Evolutionary conservation across 1,140 invertebrate genomes (phyloP).

Genomic region (Steinernema feltiae): DNA sequence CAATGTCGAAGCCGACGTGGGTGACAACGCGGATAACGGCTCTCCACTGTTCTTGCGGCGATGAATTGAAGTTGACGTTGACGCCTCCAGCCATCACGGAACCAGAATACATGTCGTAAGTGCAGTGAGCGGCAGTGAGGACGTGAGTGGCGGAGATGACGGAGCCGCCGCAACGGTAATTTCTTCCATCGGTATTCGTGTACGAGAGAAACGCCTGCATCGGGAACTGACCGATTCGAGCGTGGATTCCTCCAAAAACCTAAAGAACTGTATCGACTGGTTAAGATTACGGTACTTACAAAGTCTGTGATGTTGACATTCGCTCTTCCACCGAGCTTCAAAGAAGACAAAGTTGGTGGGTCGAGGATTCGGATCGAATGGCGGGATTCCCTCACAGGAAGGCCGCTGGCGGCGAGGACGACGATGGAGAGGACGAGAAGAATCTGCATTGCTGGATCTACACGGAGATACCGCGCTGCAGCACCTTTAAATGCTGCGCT

Average conservation of each 20-base stretch:
- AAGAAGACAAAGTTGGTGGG: no score
- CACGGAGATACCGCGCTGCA: no score
- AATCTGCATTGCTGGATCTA: no score
- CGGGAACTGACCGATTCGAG: neutral
- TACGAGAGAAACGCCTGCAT: neutral
- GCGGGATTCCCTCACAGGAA: no score
- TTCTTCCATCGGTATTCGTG: neutral
- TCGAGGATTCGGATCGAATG: no score
- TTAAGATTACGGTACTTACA: no score
- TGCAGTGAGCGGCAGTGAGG: neutral
- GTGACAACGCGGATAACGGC: neutral
- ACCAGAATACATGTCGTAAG: neutral
- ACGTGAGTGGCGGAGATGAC: neutral
- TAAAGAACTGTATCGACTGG: no score
- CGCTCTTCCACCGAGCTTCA: no score
- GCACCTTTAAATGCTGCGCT: no score
- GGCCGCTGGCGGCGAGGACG: no score
- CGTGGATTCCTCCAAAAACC: neutral
- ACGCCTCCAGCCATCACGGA: neutral
- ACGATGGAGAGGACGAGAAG: no score
- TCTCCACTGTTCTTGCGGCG: neutral
- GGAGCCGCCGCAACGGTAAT: neutral
- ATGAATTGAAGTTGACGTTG: neutral
- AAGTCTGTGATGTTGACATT: no score
- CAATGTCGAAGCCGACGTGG: neutral